These are phyloP conservation scores for Tachystola acroxantha DNA, from an alignment of 2,888 invertebrate species.

Conservation along the genomic window DNA sequence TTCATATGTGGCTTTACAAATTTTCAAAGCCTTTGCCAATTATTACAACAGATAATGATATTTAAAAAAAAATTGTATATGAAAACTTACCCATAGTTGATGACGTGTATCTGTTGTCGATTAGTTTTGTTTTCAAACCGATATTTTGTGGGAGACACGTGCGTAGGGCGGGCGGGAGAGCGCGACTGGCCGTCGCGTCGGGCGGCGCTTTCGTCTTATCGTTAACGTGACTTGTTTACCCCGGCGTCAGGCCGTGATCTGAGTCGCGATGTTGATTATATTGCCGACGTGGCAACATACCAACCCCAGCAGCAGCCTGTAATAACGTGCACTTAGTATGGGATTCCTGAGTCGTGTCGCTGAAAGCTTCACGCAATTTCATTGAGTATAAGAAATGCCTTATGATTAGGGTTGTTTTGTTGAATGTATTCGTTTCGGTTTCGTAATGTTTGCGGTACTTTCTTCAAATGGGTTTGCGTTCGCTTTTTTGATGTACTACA, in stretches of 20 bases:
- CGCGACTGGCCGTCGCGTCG: constrained; percentile 58
- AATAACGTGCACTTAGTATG: not conserved
- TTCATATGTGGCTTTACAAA: no score
- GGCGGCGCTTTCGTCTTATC: constrained; percentile 45
- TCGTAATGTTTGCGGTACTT: no score
- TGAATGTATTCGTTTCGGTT: no score
- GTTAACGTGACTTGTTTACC: constrained; percentile 62
- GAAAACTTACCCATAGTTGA: constrained; percentile 38
- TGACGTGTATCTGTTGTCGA: constrained; percentile 4
- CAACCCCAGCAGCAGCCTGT: not conserved
- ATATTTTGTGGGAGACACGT: constrained; percentile 33
- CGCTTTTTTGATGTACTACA: no score
- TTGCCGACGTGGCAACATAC: constrained; percentile 22
- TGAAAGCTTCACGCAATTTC: not conserved
- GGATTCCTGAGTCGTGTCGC: not conserved
- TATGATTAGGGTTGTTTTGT: no score
- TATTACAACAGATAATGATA: not conserved
- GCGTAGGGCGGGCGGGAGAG: constrained; percentile 62
- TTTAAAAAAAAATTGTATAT: no score
- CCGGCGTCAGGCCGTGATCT: constrained; percentile 49
- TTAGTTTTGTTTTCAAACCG: constrained; percentile 8
- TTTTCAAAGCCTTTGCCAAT: not conserved
- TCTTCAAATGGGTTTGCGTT: no score
- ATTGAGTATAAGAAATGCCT: no score
- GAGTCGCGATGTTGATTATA: constrained; percentile 46